Percentiles rank a stretch among this genome's conserved stretches.
These are phyloP conservation scores for Hydrozoanthus gracilis DNA, from an alignment of 92 coral and sea anemone genomes.

Conservation along the genomic window DNA sequence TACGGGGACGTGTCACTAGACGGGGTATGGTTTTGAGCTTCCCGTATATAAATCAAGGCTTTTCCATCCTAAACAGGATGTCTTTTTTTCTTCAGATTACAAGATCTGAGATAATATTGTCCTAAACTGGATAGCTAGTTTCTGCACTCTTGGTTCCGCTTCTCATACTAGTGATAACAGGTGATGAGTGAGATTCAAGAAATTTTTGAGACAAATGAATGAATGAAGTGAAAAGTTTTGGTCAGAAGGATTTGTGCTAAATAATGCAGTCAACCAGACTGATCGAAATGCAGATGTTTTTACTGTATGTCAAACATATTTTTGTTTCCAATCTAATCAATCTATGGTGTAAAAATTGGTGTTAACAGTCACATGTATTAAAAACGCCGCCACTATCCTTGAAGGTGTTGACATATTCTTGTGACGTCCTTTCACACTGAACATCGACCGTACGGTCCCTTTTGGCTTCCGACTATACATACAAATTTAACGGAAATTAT, in stretches of 20 bases:
- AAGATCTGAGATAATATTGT: no score
- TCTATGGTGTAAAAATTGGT: conserved; percentile 1
- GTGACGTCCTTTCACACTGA: background rate
- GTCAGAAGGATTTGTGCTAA: conserved; percentile 9
- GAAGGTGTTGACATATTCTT: background rate
- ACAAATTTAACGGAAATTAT: background rate
- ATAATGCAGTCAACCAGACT: conserved; percentile 9
- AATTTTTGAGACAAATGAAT: no score
- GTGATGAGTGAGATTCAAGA: no score
- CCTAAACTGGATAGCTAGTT: no score
- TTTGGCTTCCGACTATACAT: background rate
- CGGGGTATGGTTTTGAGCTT: no score
- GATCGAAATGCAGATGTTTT: background rate
- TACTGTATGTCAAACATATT: conserved; percentile 12
- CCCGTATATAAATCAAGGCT: no score
- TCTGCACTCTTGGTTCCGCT: no score
- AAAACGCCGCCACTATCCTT: background rate
- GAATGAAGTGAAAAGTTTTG: no score
- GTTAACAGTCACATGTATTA: background rate
- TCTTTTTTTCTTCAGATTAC: no score
- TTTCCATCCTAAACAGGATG: no score
- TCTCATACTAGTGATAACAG: no score
- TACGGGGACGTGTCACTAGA: no score
- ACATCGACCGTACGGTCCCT: background rate
- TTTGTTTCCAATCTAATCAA: conserved; percentile 1